Base-by-base conservation (phyloP, 2,113 vertebrate genomes). In the Potamarius usumacintae region DNA sequence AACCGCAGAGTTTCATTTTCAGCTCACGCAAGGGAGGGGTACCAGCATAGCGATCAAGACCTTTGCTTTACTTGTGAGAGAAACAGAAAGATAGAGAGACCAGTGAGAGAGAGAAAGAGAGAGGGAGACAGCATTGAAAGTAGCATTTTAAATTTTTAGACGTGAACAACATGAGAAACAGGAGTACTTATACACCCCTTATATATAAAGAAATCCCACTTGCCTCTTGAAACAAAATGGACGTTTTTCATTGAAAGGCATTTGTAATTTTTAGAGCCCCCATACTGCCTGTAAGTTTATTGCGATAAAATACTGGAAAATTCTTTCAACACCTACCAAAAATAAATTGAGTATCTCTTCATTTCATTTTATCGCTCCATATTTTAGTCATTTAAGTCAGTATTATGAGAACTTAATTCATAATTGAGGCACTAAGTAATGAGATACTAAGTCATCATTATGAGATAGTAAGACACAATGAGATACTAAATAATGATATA, bases 1-100 rank as follows among this genome's bases (percentile, higher is more conserved):
- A 74, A 69, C 50, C 5, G 7, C n/a, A 65, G 52, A 78, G 82
- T 86, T 83, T 86, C 67, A 83, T 83, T 83, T 89, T 86, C 48
- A 65, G 69, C 78, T 55, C 25, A n/a, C 84, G 58, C 57, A 15
- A 57, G 83, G 81, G 87, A 88, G 50, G 14, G 57, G 69, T 62
- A 20, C 2, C n/a, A 72, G 72, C 76, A 58, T 48, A 65, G 48
- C 50, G 65, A 86, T 86, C 69, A 62, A 62, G 80, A 83, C 58
- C 34, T 86, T 30, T 0, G 18, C 67, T 76, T 81, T 52, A 72
- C 65, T 80, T 50, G 1, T 53, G 55, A 53, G 76, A 87, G 53
- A 80, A 67, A 72, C 27, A 67, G 52, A 84, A 22, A 82, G 52
- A 53, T 22, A 14, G 48, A 48, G 8, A 48, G 30, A 34, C 1